phyloP scores from a whole-genome alignment of 2,113 vertebrate genomes.

The Cyprinodon brontotheroides region DNA sequence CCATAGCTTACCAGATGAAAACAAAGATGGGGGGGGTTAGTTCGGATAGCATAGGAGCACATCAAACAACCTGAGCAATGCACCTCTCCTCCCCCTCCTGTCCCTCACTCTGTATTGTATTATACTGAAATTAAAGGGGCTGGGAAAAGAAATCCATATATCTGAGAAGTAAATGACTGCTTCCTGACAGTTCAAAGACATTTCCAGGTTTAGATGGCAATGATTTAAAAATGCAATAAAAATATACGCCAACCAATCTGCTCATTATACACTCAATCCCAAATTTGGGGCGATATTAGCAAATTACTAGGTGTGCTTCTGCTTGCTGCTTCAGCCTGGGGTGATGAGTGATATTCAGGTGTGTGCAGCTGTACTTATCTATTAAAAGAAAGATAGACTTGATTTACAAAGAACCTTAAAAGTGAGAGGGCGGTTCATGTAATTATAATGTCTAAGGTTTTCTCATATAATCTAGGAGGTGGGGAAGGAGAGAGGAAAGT shows the following conservation, averaged over 20 bases:
- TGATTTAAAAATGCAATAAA: slow-evolving; percentile 70
- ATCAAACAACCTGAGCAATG: slow-evolving; percentile 62
- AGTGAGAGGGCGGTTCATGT: slow-evolving; percentile 32
- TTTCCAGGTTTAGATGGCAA: slow-evolving; percentile 28
- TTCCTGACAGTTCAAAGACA: slow-evolving; percentile 73
- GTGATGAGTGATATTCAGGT: slow-evolving; percentile 49
- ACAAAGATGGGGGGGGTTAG: slow-evolving; percentile 16
- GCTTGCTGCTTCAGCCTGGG: slow-evolving; percentile 32
- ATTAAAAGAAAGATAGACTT: slow-evolving; percentile 33
- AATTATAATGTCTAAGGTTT: slow-evolving; percentile 65
- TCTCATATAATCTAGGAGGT: slow-evolving; percentile 29
- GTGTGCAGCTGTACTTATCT: slow-evolving; percentile 53
- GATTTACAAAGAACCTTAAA: slow-evolving; percentile 57
- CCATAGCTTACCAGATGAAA: slow-evolving; percentile 34
- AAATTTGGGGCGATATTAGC: slow-evolving; percentile 58
- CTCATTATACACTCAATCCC: slow-evolving; percentile 41
- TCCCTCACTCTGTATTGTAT: slow-evolving; percentile 58
- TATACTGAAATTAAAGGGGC: slow-evolving; percentile 65
- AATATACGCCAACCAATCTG: slow-evolving; percentile 37
- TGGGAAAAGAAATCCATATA: slow-evolving; percentile 64
- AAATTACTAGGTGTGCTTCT: slow-evolving; percentile 62
- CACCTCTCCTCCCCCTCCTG: neutral
- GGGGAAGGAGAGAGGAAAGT: slow-evolving; percentile 1
- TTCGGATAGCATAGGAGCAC: slow-evolving; percentile 66
- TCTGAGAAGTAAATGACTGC: slow-evolving; percentile 59